These are phyloP conservation scores for Pristionchus fissidentatus DNA, from an alignment of 2,888 invertebrate species.

Conservation along the genomic window DNA sequence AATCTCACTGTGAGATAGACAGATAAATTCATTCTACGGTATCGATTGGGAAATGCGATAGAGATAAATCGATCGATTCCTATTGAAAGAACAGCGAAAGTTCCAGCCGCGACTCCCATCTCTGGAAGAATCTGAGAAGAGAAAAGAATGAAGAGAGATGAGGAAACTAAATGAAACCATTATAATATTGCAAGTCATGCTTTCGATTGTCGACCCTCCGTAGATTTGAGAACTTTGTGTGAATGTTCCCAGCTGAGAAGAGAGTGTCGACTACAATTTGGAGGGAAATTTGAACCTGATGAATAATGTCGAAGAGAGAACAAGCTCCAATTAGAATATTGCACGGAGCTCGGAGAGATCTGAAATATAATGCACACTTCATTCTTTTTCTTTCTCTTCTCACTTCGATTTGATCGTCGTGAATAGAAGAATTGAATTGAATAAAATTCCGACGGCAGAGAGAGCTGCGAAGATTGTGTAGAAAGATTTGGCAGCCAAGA, in stretches of 20 bases:
- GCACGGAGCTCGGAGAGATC: not conserved
- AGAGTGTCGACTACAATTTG: not conserved
- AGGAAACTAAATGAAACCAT: not conserved
- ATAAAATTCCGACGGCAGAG: not conserved
- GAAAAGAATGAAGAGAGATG: not conserved
- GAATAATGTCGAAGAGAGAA: not conserved
- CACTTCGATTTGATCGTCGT: not conserved
- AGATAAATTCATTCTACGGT: not conserved
- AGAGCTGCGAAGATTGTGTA: not conserved
- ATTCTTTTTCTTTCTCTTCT: not conserved
- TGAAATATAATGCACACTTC: not conserved
- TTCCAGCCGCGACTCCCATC: slow-evolving; percentile 19
- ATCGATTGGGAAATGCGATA: not conserved
- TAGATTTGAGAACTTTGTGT: not conserved
- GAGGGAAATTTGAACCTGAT: not conserved
- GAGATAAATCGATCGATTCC: slow-evolving; percentile 29
- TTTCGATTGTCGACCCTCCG: not conserved
- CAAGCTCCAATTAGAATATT: slow-evolving; percentile 15
- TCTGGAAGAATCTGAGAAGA: slow-evolving; percentile 1
- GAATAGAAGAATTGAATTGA: slow-evolving; percentile 16
- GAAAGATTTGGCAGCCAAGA: not conserved
- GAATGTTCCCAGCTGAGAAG: slow-evolving; percentile 10
- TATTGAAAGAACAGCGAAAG: slow-evolving; percentile 19
- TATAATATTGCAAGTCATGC: not conserved
- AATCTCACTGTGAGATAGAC: not conserved